Evolutionary conservation across 2,797 vertebrate genomes (phyloP), one percentile per base, ranked within the genome.

Genomic region (Xiphorhynchus erythropygius): DNA sequence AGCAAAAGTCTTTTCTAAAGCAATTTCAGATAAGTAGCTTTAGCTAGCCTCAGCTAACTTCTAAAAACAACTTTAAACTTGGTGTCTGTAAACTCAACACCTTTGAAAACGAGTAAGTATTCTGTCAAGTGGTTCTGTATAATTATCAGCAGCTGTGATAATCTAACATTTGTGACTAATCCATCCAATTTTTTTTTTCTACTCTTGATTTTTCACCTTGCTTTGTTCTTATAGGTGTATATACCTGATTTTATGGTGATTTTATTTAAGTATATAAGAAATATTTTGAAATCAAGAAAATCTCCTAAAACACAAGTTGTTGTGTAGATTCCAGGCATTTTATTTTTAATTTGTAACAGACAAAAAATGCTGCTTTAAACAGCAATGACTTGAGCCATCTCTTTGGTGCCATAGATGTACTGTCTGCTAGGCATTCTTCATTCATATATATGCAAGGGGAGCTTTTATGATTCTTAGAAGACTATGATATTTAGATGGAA

Each of bases 1-100:
- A 76, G 32, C 18, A 88, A 87, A 94, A 89, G n/a, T 76, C 59
- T 88, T 90, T 70, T 35, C 77, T 89, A 47, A 90, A 76, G 52
- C 42, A 75, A 52, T 86, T 94, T 91, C 74, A 79, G 47, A 69
- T 65, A n/a, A 82, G 35, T 44, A 92, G 46, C 10, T 77, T 75
- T 64, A 78, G 69, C 27, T 85, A 70, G 24, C 7, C 47, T 78
- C n/a, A 44, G 35, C n/a, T 93, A 79, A 75, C 69, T 86, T 78
- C 46, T 69, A 15, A 79, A 94, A 93, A 37, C 10, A 47, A 24
- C 55, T 93, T 78, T 57, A 67, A 84, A 84, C 30, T 87, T 87
- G 52, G 13, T 18, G 23, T n/a, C 64, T 81, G 42, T 63, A 75
- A 93, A 83, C 24, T 70, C 62, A 82, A 70, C 30, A 62, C 24